Conservation (phyloP, 2,797 vertebrate species). For the Antennarius maculatus region DNA sequence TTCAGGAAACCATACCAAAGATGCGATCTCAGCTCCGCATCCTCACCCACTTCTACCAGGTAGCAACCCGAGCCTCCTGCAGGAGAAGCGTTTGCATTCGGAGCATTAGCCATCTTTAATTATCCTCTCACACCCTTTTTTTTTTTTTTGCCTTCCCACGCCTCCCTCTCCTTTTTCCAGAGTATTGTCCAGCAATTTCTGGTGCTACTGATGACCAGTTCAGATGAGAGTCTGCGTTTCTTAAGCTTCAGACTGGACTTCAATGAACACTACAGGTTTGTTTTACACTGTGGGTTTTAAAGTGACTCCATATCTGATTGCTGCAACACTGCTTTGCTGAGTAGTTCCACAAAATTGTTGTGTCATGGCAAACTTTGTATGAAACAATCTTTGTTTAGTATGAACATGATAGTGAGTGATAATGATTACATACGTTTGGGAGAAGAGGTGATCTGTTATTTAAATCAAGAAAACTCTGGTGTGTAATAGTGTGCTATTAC, state of each 20-base stretch:
- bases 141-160: background rate
- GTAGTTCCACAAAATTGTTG: no score
- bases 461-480: no score
- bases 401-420: no score
- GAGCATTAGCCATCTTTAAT: no score
- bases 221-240: slow-evolving; percentile 95
- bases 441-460: no score
- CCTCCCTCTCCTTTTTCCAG: slow-evolving; percentile 66
- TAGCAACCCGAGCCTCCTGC: slow-evolving; percentile 32
- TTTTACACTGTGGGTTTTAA: background rate
- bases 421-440: no score
- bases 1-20: slow-evolving; percentile 93
- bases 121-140: background rate
- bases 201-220: slow-evolving; percentile 90
- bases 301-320: no score
- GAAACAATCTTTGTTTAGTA: no score
- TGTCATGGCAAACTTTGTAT: no score
- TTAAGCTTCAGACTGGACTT: slow-evolving; percentile 98
- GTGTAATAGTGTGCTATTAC: no score
- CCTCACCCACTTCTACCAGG: slow-evolving; percentile 97
- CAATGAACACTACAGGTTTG: slow-evolving; percentile 93
- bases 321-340: no score
- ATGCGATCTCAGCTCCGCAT: slow-evolving; percentile 94
- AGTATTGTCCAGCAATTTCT: slow-evolving; percentile 97
- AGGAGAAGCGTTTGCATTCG: background rate